These are phyloP conservation scores for Griposia aprilina DNA, from an alignment of 2,888 invertebrate species.

Conservation along the genomic window DNA sequence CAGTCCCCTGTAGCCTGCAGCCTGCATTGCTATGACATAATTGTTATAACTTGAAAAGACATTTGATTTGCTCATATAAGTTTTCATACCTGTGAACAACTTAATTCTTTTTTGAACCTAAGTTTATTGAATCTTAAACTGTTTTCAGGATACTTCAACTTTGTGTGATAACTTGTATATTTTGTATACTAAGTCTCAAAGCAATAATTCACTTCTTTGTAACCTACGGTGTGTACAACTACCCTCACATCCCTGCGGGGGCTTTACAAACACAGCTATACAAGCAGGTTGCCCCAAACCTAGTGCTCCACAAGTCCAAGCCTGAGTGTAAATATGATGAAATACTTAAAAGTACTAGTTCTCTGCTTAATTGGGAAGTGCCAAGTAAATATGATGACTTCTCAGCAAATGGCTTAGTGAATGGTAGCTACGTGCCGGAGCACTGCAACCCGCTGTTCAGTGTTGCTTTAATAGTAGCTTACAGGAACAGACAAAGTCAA, in stretches of 20 bases:
- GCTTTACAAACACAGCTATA: conserved; percentile 52
- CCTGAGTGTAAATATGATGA: conserved; percentile 80
- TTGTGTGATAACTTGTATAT: conserved; percentile 72
- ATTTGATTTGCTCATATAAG: not conserved
- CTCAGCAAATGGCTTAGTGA: conserved; percentile 74
- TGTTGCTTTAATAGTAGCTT: conserved; percentile 95
- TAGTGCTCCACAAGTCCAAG: conserved; percentile 68
- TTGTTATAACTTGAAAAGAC: not conserved
- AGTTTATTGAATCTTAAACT: conserved; percentile 13
- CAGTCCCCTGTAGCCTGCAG: not conserved
- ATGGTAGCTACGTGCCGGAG: conserved; percentile 80
- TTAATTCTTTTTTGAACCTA: not conserved
- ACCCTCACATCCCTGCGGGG: conserved; percentile 53
- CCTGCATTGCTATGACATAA: not conserved
- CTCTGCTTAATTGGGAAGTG: conserved; percentile 72
- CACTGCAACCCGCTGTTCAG: conserved; percentile 88
- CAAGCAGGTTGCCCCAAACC: conserved; percentile 64
- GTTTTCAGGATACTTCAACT: conserved; percentile 72
- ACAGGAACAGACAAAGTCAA: conserved; percentile 94
- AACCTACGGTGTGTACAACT: conserved; percentile 52
- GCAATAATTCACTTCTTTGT: conserved; percentile 39
- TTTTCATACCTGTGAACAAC: not conserved
- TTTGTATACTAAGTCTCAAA: conserved; percentile 45
- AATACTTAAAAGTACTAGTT: conserved; percentile 73
- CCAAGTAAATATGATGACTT: conserved; percentile 74